Percentiles rank a stretch among this genome's conserved stretches.
Conservation (phyloP, 2,113 vertebrate genomes). For the Cyrtonyx montezumae region DNA sequence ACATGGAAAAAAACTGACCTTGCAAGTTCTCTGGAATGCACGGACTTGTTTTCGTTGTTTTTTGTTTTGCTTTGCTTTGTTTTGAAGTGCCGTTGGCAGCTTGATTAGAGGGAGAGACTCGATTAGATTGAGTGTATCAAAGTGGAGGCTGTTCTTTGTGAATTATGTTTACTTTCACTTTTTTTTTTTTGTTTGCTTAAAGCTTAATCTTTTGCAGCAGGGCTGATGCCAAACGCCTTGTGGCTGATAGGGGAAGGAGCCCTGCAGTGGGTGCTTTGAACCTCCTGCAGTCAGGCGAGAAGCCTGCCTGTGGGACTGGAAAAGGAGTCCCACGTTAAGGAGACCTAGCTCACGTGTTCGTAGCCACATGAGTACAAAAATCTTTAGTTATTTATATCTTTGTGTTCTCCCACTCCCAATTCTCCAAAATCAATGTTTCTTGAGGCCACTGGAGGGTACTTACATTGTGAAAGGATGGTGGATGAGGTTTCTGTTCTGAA, state of each 20-base stretch:
- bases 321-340: too few species aligned
- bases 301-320: background rate
- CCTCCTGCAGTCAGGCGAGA: background rate
- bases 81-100: background rate
- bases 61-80: background rate
- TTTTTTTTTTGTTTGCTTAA: conserved; percentile 30
- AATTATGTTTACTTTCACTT: conserved; percentile 30
- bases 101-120: background rate
- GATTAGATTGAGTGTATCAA: conserved; percentile 2
- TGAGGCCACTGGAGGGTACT: background rate
- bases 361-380: background rate
- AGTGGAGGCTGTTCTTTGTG: conserved; percentile 39
- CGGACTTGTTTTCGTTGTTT: background rate
- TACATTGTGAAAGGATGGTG: background rate
- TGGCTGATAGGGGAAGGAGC: background rate
- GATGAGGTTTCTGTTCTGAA: background rate
- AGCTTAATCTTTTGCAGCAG: background rate
- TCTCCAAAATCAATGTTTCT: background rate
- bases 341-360: background rate
- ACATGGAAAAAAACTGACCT: background rate
- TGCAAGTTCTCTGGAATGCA: background rate
- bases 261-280: background rate
- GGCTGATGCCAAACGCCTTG: background rate
- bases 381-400: background rate
- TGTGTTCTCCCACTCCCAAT: background rate